Evolutionary conservation across 92 coral and sea anemone species (phyloP), one percentile per base, ranked within the genome.

Genomic region (Parazoanthus swiftii): DNA sequence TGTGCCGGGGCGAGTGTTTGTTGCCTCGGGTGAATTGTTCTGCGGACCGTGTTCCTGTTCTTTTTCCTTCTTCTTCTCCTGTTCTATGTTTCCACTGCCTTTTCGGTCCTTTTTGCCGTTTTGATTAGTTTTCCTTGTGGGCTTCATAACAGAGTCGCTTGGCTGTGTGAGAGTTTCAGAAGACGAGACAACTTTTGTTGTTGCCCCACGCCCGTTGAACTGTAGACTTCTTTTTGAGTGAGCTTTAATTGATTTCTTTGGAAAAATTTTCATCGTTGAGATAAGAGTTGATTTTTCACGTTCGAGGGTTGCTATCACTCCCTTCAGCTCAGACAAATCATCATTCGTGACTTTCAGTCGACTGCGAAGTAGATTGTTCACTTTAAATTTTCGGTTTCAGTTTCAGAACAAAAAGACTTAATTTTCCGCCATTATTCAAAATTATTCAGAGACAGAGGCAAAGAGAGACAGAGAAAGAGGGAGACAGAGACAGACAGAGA

Each of bases 381-480:
- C 72, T 88, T 88, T 82, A 81, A 51, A 88, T 88, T 81, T 21
- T 81, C 54, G 16, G 51, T 43, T 33, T 75, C 82, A 21, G 51
- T n/a, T 36, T 16, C 38, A 65, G n/a, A 25, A 75, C 39, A n/a
- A n/a, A 44, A 44, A 29, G 38, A 14, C 72, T 59, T 85, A 70
- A 85, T 42, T 86, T 86, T 86, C 89, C 89, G 89, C 89, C 89
- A 86, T 36, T 86, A 3, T 86, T 86, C 42, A 74, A 86, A 73
- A 85, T 48, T 6, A 3, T 29, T 29, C 33, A 29, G 33, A 29
- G 33, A 29, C 33, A 29, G 67, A 59, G 23, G 14, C n/a, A 59
- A 4, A 59, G 67, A 59, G 67, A 15, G 67, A 59, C 4, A 59
- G 67, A 59, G 23, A 59, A n/a, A 59, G 23, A 59, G 67, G 2